A percentile compares a stretch with the other conserved stretches of the same genome.
Evolutionary conservation across 2,797 vertebrate species (phyloP).

Genomic region (Esox masquinongy): DNA sequence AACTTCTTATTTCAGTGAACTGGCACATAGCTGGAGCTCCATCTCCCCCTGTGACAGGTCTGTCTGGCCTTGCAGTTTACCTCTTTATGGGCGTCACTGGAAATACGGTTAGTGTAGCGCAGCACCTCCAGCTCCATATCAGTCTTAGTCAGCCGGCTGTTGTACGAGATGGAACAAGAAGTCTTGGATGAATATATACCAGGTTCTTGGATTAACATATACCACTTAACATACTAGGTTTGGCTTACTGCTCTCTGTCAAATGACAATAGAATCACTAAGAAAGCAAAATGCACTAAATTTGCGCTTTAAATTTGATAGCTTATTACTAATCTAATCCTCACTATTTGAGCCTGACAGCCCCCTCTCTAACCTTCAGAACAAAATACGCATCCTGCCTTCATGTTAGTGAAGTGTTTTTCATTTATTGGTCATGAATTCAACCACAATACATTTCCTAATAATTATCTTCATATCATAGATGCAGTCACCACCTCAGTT

Average conservation of each 20-base stretch:
- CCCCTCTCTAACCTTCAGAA: not conserved
- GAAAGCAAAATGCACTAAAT: not conserved
- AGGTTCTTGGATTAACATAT: not conserved
- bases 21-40: not conserved
- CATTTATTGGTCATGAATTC: constrained; percentile 60
- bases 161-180: constrained; percentile 39
- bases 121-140: constrained; percentile 97
- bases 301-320: not conserved
- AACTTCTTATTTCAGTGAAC: not conserved
- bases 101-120: constrained; percentile 93
- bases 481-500: constrained; percentile 58
- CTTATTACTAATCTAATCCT: not conserved
- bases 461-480: constrained; percentile 47
- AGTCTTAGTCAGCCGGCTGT: constrained; percentile 90
- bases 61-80: constrained; percentile 69
- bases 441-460: constrained; percentile 45
- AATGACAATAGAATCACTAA: not conserved
- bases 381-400: constrained; percentile 55
- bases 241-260: not conserved
- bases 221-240: not conserved
- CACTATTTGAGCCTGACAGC: not conserved
- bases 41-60: not conserved
- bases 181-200: not conserved
- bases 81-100: constrained; percentile 96
- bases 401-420: constrained; percentile 63